Base-by-base conservation (phyloP, 2,888 invertebrate genomes). In the Clusia tigrina region DNA sequence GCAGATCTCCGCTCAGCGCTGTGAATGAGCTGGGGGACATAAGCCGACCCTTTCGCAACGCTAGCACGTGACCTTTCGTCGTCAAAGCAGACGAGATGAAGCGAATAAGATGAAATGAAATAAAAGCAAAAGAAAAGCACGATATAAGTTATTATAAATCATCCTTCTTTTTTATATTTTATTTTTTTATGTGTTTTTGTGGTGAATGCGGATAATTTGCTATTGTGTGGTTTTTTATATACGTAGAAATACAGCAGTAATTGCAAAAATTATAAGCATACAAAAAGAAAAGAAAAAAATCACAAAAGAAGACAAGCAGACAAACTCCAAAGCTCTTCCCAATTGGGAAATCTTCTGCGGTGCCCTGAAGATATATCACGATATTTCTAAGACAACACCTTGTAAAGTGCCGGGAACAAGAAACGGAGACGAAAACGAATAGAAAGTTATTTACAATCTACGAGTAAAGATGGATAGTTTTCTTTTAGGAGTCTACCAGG, bases 1-100 rank as follows among this genome's bases (percentile, higher is more conserved):
- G 89, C 64, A 93, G 87, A 82, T 93, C 93, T 69, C 93, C 93
- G 70, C 91, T 91, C 72, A 93, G 85, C 26, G 93, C 93, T 64
- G 90, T 89, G 79, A 93, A 90, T 54, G 89, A 87, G 69, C 89
- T 87, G n/a, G 93, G 92, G 73, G 92, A 88, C 79, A 90, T 87
- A 75, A 91, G 85, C 85, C 88, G 81, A 74, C 82, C 82, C 73
- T 79, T 81, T 73, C 81, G 78, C 66, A 82, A 77, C 64, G 82
- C 82, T 69, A 78, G 76, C 76, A 82, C 82, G 77, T 82, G 78
- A 82, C 83, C 83, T 83, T 79, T 79, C 77, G 74, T 74, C 17
- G 54, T n/a, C 15, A 70, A 70, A 67, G 69, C 64, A 63, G 55
- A 60, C 55, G 55, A 58, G 60, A 62, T 54, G 37, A 67, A 65